Base-by-base conservation (phyloP, 1,140 invertebrate genomes). In the Drosophila navojoa region DNA sequence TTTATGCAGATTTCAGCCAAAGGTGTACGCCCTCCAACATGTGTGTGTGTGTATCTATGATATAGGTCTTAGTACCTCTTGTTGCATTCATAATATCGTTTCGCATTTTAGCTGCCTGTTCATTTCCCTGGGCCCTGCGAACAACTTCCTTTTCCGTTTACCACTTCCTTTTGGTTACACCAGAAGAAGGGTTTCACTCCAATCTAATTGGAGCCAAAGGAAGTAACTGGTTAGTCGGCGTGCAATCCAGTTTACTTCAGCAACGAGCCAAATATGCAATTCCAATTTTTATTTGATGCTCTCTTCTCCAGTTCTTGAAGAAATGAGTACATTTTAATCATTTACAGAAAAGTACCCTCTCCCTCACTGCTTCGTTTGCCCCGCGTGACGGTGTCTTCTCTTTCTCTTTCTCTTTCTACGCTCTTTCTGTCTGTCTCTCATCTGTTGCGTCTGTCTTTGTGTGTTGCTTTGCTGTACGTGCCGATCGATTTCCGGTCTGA, bases 401-500 rank as follows among this genome's bases (percentile, higher is more conserved):
- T 25, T 2, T 45, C 25, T n/a, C 54, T 5, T 4, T 47, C 42
- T 66, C 10, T 38, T 9, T 38, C 27, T 54, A 5, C 0, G 10
- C 19, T 15, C 29, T 32, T 6, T 50, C n/a, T 47, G 22, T 72
- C 49, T 55, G 42, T 10, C 32, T 62, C 67, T 62, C 61, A 66
- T 22, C 49, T 70, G 47, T 47, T 79, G 62, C 70, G 38, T 35
- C 45, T 58, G 19, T 10, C n/a, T 49, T 35, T 76, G 61, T 54
- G 13, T 55, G 55, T 59, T 25, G 55, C 29, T 49, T 7, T 29
- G 45, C 44, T 66, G 84, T 82, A 90, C 87, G 79, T 86, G 81
- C 71, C 77, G 86, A 90, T 91, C 90, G 86, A 91, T 91, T 91
- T 91, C 90, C 90, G 90, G 90, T 91, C 90, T 87, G 77, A 90